Percentiles rank a stretch among this genome's conserved stretches.
These are phyloP conservation scores for Threskiornis aethiopicus DNA, from an alignment of 2,797 vertebrate species.

Conservation along the genomic window DNA sequence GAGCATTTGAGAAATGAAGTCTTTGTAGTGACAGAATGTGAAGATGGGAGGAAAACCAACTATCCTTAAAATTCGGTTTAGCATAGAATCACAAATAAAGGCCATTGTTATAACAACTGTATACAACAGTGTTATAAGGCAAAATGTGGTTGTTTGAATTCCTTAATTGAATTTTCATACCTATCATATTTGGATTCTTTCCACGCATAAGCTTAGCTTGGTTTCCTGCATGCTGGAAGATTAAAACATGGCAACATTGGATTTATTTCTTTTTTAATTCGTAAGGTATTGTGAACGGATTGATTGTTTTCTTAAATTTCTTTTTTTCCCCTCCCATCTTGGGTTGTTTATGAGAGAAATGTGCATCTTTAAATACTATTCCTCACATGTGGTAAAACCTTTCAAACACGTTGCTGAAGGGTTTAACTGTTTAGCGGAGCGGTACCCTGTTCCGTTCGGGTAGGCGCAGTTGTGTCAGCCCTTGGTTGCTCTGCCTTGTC, in stretches of 20 bases:
- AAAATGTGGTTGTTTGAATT: not conserved
- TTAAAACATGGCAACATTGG: not conserved
- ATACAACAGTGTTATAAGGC: not conserved
- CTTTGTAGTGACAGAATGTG: not conserved
- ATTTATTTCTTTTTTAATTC: not conserved
- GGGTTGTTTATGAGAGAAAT: not conserved
- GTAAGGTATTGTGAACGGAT: not conserved
- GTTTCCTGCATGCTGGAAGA: not conserved
- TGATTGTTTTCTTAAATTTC: too few species aligned
- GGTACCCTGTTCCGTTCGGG: fast-evolving
- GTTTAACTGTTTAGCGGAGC: not conserved
- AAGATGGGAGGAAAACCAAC: not conserved
- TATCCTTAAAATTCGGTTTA: not conserved
- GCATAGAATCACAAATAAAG: not conserved
- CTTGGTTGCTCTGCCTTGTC: not conserved
- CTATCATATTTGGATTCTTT: not conserved
- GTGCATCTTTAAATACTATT: not conserved
- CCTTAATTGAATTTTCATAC: not conserved
- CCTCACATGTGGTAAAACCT: not conserved
- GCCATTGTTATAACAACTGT: not conserved
- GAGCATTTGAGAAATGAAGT: not conserved
- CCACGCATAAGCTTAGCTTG: not conserved
- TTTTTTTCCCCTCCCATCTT: not conserved
- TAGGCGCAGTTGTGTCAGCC: not conserved
- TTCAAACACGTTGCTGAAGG: fast-evolving